phyloP scores from a whole-genome alignment of 2,888 invertebrate species.

The Sylvicola cinctus region DNA sequence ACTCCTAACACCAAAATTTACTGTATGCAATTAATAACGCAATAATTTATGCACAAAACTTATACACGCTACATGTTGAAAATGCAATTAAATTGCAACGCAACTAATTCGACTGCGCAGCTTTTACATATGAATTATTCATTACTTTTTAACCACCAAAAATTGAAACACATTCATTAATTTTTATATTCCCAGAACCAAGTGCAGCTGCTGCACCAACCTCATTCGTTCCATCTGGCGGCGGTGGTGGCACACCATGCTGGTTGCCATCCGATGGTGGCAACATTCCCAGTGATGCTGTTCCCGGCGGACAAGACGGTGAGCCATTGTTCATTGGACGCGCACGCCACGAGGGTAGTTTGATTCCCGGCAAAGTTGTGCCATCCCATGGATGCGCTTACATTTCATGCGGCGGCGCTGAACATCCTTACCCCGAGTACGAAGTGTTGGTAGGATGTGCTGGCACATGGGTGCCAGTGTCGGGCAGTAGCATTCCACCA shows the following conservation, averaged over 20 bases:
- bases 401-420: slow-evolving; percentile 56
- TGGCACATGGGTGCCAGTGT: slow-evolving; percentile 44
- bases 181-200: too few species aligned
- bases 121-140: too few species aligned
- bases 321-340: slow-evolving; percentile 38
- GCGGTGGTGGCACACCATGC: slow-evolving; percentile 22
- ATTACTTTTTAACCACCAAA: too few species aligned
- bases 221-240: slow-evolving; percentile 9
- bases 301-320: slow-evolving; percentile 42
- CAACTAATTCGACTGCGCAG: too few species aligned
- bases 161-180: too few species aligned
- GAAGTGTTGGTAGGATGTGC: slow-evolving; percentile 41
- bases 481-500: slow-evolving; percentile 46
- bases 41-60: too few species aligned
- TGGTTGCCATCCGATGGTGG: slow-evolving; percentile 41
- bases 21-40: too few species aligned
- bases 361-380: slow-evolving; percentile 59
- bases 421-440: slow-evolving; percentile 44
- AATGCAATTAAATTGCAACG: too few species aligned
- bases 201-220: slow-evolving; percentile 9
- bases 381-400: slow-evolving; percentile 48
- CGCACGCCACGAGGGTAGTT: slow-evolving; percentile 45
- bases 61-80: too few species aligned
- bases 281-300: slow-evolving; percentile 47
- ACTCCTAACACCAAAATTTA: too few species aligned